phyloP scores from a whole-genome alignment of 2,888 invertebrate genomes.

The Campoplex capitator region DNA sequence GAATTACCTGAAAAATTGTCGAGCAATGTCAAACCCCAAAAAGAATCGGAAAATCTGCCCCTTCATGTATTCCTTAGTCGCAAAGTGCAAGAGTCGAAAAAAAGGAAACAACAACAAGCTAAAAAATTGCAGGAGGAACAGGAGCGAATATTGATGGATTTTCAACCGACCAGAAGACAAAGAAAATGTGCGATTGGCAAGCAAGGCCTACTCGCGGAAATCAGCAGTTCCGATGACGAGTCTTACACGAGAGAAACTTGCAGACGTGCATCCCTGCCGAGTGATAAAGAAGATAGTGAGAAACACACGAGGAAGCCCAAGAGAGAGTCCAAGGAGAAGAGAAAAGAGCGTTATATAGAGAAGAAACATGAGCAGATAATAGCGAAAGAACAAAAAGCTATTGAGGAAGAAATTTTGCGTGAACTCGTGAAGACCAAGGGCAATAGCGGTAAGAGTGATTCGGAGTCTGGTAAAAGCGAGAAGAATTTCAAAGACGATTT shows the following conservation, averaged over 20 bases:
- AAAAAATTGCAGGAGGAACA: constrained; percentile 76
- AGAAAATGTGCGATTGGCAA: constrained; percentile 92
- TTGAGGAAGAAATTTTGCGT: constrained; percentile 82
- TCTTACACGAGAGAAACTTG: constrained; percentile 71
- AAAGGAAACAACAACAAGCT: constrained; percentile 79
- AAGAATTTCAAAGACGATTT: constrained; percentile 57
- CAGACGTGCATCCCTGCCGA: constrained; percentile 41
- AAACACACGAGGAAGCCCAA: constrained; percentile 76
- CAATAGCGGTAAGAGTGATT: constrained; percentile 61
- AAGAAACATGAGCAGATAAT: constrained; percentile 83
- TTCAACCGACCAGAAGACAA: constrained; percentile 85
- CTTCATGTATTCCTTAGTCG: constrained; percentile 81
- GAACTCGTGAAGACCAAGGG: constrained; percentile 81
- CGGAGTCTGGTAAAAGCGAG: constrained; percentile 57
- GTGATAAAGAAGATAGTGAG: constrained; percentile 75
- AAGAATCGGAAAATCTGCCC: constrained; percentile 81
- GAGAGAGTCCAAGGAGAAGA: constrained; percentile 82
- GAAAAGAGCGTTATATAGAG: constrained; percentile 82
- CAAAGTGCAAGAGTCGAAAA: constrained; percentile 82
- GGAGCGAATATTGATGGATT: constrained; percentile 75
- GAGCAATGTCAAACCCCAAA: constrained; percentile 80
- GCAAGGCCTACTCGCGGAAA: constrained; percentile 91
- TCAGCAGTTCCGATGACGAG: constrained; percentile 84
- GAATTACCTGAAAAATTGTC: constrained; percentile 84
- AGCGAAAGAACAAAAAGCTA: constrained; percentile 83